These are phyloP conservation scores for Eueremaeus valkanovi DNA, from an alignment of 2,888 invertebrate genomes.

Conservation along the genomic window DNA sequence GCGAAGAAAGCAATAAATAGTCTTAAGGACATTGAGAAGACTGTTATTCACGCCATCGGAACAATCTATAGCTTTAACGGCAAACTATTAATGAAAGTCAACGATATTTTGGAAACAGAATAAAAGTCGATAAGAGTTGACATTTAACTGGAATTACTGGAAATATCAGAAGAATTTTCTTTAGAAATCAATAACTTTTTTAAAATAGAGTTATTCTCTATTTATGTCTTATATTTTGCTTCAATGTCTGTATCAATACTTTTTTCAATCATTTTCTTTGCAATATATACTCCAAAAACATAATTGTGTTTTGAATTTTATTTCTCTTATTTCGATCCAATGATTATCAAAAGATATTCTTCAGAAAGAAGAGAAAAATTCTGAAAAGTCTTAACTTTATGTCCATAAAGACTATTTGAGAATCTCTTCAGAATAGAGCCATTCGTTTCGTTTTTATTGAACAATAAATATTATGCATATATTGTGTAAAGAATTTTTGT, in stretches of 20 bases:
- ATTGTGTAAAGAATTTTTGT: conserved; percentile 1
- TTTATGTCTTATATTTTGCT: background rate
- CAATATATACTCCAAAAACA: no score
- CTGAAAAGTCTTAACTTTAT: no score
- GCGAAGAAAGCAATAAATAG: background rate
- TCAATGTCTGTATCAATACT: background rate
- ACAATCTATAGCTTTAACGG: background rate
- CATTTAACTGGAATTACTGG: background rate
- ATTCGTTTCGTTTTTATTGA: background rate
- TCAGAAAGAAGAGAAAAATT: no score
- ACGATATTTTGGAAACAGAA: background rate
- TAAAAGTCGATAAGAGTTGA: conserved; percentile 9
- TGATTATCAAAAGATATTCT: no score
- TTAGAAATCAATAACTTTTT: conserved; percentile 8
- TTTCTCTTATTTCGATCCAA: background rate
- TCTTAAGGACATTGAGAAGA: background rate
- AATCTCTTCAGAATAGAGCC: no score
- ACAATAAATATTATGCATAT: conserved; percentile 1
- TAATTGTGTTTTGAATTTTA: background rate
- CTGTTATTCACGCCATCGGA: background rate
- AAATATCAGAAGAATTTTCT: background rate
- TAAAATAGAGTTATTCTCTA: background rate
- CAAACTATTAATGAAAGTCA: background rate
- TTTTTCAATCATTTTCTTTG: no score
- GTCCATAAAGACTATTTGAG: no score